phyloP scores from a whole-genome alignment of 2,888 invertebrate species.

The Papilio gigon region DNA sequence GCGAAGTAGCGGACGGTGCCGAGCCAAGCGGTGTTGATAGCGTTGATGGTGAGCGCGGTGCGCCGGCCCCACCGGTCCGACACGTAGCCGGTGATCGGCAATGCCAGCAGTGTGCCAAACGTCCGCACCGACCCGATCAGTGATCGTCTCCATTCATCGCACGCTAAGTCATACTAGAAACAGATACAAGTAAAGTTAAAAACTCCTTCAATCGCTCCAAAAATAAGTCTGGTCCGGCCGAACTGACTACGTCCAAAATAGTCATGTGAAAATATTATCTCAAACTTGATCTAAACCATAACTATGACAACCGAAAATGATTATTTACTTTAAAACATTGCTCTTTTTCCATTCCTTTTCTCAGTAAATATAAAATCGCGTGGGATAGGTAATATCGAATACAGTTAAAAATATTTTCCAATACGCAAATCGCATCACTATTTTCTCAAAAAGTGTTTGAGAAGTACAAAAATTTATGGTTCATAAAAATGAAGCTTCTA shows the following conservation, averaged over 20 bases:
- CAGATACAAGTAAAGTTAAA: not conserved
- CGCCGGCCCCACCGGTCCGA: conserved; percentile 88
- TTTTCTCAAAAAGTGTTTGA: not conserved
- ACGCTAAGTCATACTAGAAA: conserved; percentile 82
- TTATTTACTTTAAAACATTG: no score
- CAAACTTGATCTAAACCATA: no score
- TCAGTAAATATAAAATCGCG: no score
- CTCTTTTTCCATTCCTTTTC: no score
- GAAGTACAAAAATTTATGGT: not conserved
- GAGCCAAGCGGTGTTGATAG: conserved; percentile 82
- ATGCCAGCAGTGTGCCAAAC: conserved; percentile 85
- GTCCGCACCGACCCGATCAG: conserved; percentile 87
- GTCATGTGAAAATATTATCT: no score
- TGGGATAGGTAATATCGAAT: no score
- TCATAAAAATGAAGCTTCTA: conserved; percentile 47
- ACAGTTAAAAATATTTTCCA: not conserved
- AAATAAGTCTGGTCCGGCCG: no score
- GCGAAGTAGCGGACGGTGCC: conserved; percentile 84
- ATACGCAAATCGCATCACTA: not conserved
- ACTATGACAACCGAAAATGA: no score
- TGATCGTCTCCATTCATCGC: conserved; percentile 86
- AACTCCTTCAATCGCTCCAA: no score
- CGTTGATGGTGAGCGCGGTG: conserved; percentile 80
- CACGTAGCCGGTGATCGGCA: conserved; percentile 86
- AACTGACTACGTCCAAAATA: no score